Base-by-base conservation (phyloP, 2,888 invertebrate species). In the Drosophila barbarae region DNA sequence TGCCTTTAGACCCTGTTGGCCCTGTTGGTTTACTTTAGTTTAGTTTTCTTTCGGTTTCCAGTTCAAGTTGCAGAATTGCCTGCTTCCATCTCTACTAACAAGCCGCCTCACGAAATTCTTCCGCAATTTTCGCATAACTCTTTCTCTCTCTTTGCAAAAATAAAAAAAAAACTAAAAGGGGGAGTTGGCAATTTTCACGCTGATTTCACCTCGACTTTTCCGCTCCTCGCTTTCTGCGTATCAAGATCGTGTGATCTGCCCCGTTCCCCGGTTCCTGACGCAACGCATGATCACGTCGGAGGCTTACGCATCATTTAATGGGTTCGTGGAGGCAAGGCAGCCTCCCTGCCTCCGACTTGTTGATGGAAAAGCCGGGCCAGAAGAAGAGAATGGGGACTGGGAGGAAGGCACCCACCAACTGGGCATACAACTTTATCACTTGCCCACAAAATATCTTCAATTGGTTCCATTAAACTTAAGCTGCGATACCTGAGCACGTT, bases 391-490 rank as follows among this genome's bases (percentile, higher is more conserved):
- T 28, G 39, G 6, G n/a, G 5, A n/a, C 1, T 23, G 18, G 44
- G 44, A 54, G 51, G 56, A 61, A 41, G 63, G 75, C 70, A 73
- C 67, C 75, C 65, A 75, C 71, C 77, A 71, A 72, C 83, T 76
- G 79, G 71, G 73, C 77, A 71, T 84, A 84, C 86, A 86, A 86
- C 85, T 86, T 87, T 87, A 86, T 86, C 87, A 86, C 82, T 78
- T 78, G 84, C 65, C 77, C 83, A 79, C 75, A 84, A 86, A 85
- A 86, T 85, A 87, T 82, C 84, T 85, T 73, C 86, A 86, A 87
- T 85, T 87, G 86, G 85, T 84, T 78, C 84, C 84, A 86, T 86
- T 86, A 86, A 86, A 86, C 83, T 77, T 79, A 77, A 81, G 80
- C 76, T 69, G 77, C 73, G 56, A 55, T 65, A 72, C 61, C 65